Conservation (phyloP, 2,797 vertebrate species). For the Macrochelys suwanniensis region DNA sequence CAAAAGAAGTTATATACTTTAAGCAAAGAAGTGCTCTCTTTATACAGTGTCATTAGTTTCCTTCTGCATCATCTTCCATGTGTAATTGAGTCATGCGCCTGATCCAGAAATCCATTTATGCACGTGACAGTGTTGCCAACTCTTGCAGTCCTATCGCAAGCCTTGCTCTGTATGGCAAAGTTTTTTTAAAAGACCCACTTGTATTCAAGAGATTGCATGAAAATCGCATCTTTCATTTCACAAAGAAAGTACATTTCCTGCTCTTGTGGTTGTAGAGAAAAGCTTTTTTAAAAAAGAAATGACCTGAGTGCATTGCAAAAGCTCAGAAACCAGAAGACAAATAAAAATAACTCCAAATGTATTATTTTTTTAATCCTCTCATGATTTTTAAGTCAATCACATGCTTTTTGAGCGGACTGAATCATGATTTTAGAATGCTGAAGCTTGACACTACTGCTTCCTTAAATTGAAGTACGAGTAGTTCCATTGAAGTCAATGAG, state of each 20-base stretch:
- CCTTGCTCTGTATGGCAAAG: background rate
- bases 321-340: background rate
- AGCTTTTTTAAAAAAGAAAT: background rate
- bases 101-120: background rate
- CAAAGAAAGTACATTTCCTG: background rate
- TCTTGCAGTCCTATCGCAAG: background rate
- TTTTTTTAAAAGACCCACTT: background rate
- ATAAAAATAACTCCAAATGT: background rate
- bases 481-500: background rate
- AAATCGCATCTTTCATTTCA: background rate
- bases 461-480: background rate
- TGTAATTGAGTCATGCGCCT: background rate
- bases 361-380: background rate
- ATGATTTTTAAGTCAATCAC: no score
- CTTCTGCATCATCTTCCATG: background rate
- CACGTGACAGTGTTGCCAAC: background rate
- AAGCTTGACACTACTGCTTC: background rate
- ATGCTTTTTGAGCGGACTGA: accelerated
- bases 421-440: background rate
- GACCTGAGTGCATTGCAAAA: background rate
- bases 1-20: background rate
- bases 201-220: background rate
- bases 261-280: background rate
- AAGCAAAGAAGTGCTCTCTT: background rate
- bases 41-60: background rate